A percentile compares a stretch with the other conserved stretches of the same genome.
Evolutionary conservation across 2,888 invertebrate genomes (phyloP).

Genomic region (Alloscopus bannaensis): DNA sequence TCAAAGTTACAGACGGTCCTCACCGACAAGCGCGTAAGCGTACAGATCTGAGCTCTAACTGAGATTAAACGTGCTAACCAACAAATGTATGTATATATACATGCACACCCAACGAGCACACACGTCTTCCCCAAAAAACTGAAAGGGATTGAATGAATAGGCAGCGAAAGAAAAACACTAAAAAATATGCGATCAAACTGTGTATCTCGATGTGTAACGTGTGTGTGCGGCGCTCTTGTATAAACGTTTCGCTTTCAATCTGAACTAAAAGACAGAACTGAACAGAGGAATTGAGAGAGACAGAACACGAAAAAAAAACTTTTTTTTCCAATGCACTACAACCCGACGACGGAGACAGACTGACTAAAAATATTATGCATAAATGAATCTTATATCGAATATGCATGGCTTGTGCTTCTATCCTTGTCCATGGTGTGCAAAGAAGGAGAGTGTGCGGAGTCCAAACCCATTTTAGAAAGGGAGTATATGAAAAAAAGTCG

Average conservation of each 20-base stretch:
- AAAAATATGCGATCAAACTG: too few relatives aligned
- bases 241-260: too few relatives aligned
- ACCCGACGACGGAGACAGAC: not conserved
- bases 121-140: conserved; percentile 17
- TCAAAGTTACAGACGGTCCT: conserved; percentile 61
- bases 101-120: conserved; percentile 3
- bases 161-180: not conserved
- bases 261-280: too few relatives aligned
- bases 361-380: conserved; percentile 1
- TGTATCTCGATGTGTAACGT: too few relatives aligned
- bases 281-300: conserved; percentile 9
- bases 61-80: not conserved
- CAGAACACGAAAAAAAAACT: not conserved
- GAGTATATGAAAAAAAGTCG: too few relatives aligned
- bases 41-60: not conserved
- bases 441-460: too few relatives aligned
- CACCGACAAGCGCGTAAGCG: too few relatives aligned
- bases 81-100: too few relatives aligned
- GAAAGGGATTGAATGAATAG: conserved; percentile 5
- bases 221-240: too few relatives aligned
- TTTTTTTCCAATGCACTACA: not conserved
- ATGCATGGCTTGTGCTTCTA: not conserved
- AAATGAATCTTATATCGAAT: not conserved
- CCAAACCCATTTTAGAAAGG: too few relatives aligned
- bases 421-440: not conserved